Conservation (phyloP, 2,888 invertebrate species). For the Mesorhabditis sp. region DNA sequence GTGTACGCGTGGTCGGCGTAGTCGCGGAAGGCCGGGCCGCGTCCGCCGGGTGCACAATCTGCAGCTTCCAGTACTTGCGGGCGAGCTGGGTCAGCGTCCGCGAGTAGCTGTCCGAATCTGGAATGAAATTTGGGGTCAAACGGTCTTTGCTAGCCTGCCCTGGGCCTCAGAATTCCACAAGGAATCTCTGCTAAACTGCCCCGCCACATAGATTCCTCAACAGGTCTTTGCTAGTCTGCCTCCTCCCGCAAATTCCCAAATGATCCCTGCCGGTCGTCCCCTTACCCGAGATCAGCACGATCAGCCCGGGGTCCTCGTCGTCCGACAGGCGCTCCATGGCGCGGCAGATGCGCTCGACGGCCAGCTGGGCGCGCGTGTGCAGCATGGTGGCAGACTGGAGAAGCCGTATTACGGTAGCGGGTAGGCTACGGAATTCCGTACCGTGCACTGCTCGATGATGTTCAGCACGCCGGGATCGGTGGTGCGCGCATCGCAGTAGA, state of each 20-base stretch:
- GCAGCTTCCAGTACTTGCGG: not conserved
- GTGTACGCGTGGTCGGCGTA: slow-evolving; percentile 4
- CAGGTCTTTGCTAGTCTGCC: no score
- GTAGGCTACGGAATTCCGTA: not conserved
- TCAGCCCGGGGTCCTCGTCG: not conserved
- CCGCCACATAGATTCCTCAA: no score
- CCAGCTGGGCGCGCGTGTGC: not conserved
- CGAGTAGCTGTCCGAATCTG: slow-evolving; percentile 6
- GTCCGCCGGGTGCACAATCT: slow-evolving; percentile 10
- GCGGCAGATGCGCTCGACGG: not conserved
- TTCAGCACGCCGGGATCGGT: not conserved
- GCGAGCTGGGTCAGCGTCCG: not conserved
- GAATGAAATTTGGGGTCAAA: not conserved
- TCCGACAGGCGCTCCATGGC: not conserved
- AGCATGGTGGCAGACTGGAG: not conserved
- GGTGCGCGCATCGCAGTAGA: not conserved
- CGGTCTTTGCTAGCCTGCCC: not conserved
- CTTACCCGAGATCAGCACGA: slow-evolving; percentile 4
- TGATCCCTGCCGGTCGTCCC: no score
- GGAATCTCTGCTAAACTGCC: no score
- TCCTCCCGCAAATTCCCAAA: no score
- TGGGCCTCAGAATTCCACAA: no score
- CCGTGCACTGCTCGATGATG: not conserved
- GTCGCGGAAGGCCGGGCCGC: not conserved
- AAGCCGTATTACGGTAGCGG: not conserved